Conservation (phyloP, 2,797 vertebrate species). For the Galaxias olidus region DNA sequence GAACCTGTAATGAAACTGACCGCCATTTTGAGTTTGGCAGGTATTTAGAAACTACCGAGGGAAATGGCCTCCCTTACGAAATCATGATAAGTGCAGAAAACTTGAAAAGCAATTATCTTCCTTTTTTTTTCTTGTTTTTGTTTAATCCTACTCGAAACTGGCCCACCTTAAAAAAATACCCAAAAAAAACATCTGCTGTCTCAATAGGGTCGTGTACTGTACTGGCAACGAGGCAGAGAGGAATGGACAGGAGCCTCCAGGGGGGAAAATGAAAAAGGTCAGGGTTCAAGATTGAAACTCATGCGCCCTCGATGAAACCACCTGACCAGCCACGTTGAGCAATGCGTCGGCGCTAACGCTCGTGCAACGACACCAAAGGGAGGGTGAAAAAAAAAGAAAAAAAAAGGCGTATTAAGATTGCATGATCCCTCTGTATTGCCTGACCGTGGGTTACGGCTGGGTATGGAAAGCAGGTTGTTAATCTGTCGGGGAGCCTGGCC, state of each 20-base stretch:
- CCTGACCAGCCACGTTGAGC: neutral
- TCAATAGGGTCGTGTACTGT: slow-evolving; percentile 1
- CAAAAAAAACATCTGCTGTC: neutral
- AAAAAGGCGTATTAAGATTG: neutral
- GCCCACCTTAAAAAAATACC: neutral
- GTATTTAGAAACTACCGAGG: slow-evolving; percentile 17
- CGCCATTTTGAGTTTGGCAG: slow-evolving; percentile 31
- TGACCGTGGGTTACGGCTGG: slow-evolving; percentile 25
- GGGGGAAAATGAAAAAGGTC: slow-evolving; percentile 5
- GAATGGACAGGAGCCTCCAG: slow-evolving; percentile 5
- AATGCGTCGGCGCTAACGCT: too few species aligned
- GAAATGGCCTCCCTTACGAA: slow-evolving; percentile 26
- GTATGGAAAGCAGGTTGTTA: slow-evolving; percentile 9
- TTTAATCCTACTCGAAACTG: slow-evolving; percentile 6
- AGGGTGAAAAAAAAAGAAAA: neutral
- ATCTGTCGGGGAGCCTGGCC: slow-evolving; percentile 37
- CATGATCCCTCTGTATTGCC: neutral
- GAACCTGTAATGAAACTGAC: slow-evolving; percentile 30
- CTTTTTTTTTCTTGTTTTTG: slow-evolving; percentile 2
- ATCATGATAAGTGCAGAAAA: neutral
- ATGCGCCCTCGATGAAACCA: slow-evolving; percentile 22
- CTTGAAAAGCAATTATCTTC: neutral
- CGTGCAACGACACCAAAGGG: too few species aligned
- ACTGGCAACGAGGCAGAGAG: slow-evolving; percentile 1
- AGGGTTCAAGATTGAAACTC: neutral